These are phyloP conservation scores for Mungos mungo DNA, from an alignment of 2,113 vertebrate species.

Conservation along the genomic window DNA sequence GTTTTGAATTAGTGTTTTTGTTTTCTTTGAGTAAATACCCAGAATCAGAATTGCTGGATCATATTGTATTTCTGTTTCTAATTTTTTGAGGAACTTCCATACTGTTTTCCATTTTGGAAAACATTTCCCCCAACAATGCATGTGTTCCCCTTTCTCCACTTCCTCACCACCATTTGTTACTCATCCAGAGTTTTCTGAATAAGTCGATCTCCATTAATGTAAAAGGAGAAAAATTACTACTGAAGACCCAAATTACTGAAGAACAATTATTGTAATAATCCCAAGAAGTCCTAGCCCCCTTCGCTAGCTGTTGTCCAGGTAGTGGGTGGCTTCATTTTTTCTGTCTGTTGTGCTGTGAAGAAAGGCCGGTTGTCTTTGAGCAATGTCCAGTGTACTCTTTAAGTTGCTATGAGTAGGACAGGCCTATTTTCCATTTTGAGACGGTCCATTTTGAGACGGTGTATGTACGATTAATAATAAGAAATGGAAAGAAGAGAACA, in stretches of 20 bases:
- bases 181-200: not conserved
- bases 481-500: not conserved
- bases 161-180: not conserved
- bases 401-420: not conserved
- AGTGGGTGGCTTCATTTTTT: not conserved
- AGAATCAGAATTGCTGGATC: not conserved
- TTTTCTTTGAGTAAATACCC: not conserved
- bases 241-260: not conserved
- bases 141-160: not conserved
- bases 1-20: not conserved
- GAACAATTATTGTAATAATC: not conserved
- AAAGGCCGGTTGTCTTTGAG: not conserved
- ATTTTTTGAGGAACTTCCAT: not conserved
- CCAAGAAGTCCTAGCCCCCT: not conserved
- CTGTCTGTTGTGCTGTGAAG: not conserved
- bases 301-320: not conserved
- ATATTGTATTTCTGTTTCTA: not conserved
- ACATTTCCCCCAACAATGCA: not conserved
- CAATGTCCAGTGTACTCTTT: not conserved
- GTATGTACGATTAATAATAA: not conserved
- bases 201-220: not conserved
- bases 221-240: not conserved
- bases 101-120: not conserved
- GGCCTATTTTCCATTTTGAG: not conserved
- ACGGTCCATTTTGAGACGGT: not conserved